Percentiles rank a stretch among this genome's conserved stretches.
These are phyloP conservation scores for Drosophila siamana DNA, from an alignment of 2,888 invertebrate species.

Conservation along the genomic window DNA sequence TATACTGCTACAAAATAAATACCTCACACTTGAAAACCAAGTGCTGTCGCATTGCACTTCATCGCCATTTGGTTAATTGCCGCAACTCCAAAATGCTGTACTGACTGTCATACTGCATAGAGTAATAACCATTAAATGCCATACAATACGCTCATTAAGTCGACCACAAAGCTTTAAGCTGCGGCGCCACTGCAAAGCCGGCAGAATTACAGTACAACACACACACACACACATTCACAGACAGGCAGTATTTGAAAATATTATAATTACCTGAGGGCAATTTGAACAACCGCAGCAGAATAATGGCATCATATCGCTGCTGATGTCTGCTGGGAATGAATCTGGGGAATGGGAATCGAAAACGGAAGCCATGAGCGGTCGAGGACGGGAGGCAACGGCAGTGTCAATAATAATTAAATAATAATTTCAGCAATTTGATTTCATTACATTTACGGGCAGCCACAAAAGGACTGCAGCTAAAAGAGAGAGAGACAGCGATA, in stretches of 20 bases:
- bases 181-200: constrained; percentile 5
- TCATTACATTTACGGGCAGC: constrained; percentile 53
- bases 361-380: background rate
- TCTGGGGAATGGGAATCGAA: background rate
- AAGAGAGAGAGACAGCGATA: background rate
- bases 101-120: constrained; percentile 4
- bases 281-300: constrained; percentile 24
- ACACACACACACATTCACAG: background rate
- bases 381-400: constrained; percentile 1
- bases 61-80: too few relatives aligned
- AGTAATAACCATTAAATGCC: background rate
- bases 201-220: background rate
- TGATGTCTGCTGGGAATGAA: constrained; percentile 10
- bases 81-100: background rate
- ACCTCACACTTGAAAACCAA: too few relatives aligned
- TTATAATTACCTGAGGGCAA: constrained; percentile 35
- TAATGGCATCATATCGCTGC: constrained; percentile 17
- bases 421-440: constrained; percentile 64
- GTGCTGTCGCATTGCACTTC: too few relatives aligned
- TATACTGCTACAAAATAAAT: too few relatives aligned
- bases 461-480: constrained; percentile 63
- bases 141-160: background rate
- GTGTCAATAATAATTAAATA: constrained; percentile 65
- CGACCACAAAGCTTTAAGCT: constrained; percentile 8
- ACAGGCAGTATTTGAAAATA: constrained; percentile 20